Conservation (phyloP, 2,888 invertebrate species). For the Drosophila testacea region DNA sequence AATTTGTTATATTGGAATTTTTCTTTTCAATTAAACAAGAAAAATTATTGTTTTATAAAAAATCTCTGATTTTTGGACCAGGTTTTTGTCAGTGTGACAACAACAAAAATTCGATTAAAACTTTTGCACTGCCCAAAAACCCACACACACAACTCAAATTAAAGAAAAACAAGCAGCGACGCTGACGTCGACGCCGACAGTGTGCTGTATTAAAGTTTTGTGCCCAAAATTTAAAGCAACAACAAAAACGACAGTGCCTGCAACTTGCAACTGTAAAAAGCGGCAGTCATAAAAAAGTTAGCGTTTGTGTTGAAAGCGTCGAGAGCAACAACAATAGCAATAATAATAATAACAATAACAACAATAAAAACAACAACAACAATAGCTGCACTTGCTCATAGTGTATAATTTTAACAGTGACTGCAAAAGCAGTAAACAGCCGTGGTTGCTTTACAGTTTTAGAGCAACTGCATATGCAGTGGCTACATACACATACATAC, state of each 20-base stretch:
- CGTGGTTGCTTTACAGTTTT: slow-evolving; percentile 27
- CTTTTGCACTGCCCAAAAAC: slow-evolving; percentile 63
- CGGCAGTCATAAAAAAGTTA: slow-evolving; percentile 62
- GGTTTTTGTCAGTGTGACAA: slow-evolving; percentile 30
- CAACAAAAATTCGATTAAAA: slow-evolving; percentile 77
- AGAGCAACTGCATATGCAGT: slow-evolving; percentile 4
- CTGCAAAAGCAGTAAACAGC: slow-evolving; percentile 26
- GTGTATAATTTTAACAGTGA: slow-evolving; percentile 18
- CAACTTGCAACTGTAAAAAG: slow-evolving; percentile 58
- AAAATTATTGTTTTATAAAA: too few species aligned
- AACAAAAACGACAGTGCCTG: slow-evolving; percentile 35
- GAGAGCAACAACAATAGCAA: slow-evolving; percentile 31
- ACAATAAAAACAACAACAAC: slow-evolving; percentile 29
- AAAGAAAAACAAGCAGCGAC: slow-evolving; percentile 72
- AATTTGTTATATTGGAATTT: too few species aligned
- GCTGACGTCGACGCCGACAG: slow-evolving; percentile 2
- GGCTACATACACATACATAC: neutral
- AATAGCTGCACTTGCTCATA: slow-evolving; percentile 50
- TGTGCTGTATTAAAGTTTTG: slow-evolving; percentile 50
- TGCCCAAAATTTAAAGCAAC: slow-evolving; percentile 26
- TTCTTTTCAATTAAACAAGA: too few species aligned
- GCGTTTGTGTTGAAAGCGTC: slow-evolving; percentile 56
- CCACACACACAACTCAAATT: slow-evolving; percentile 55
- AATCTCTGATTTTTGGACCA: too few species aligned
- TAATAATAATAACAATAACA: slow-evolving; percentile 33